phyloP scores from a whole-genome alignment of 1,140 invertebrate genomes.

The Leptinotarsa texana region DNA sequence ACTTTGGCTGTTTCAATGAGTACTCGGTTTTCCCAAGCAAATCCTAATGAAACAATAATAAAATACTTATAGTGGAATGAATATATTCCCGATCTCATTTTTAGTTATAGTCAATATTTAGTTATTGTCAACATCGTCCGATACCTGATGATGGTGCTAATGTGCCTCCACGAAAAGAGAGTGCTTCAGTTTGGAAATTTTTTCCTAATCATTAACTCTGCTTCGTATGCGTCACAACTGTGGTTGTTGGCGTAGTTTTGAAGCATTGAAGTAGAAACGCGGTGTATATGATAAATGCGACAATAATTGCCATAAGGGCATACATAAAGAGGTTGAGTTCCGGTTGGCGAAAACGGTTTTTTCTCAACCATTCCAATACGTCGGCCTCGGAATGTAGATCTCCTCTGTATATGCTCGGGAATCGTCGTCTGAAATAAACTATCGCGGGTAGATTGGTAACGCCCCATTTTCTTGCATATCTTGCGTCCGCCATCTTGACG shows the following conservation, averaged over 20 bases:
- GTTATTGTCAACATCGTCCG: too few species aligned
- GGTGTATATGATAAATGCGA: slow-evolving; percentile 88
- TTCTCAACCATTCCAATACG: slow-evolving; percentile 91
- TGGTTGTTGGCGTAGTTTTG: slow-evolving; percentile 62
- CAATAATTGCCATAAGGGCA: slow-evolving; percentile 80
- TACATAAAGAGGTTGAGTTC: slow-evolving; percentile 96
- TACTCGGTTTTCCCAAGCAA: too few species aligned
- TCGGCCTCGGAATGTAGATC: slow-evolving; percentile 81
- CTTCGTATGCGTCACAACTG: slow-evolving; percentile 62
- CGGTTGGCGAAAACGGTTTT: slow-evolving; percentile 89
- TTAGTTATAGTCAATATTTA: too few species aligned
- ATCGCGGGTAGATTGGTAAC: slow-evolving; percentile 89
- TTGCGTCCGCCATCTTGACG: slow-evolving; percentile 89
- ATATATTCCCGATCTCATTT: too few species aligned
- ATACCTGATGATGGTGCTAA: too few species aligned
- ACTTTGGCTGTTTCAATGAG: too few species aligned
- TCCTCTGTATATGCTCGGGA: slow-evolving; percentile 93
- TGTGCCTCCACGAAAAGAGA: too few species aligned
- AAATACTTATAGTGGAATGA: too few species aligned
- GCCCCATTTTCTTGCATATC: slow-evolving; percentile 94
- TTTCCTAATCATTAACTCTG: slow-evolving; percentile 31
- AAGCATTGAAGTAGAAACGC: slow-evolving; percentile 90
- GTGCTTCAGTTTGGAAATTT: too few species aligned
- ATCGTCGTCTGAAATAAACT: slow-evolving; percentile 91
- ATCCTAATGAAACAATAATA: too few species aligned